Base-by-base conservation (phyloP, 2,888 invertebrate genomes). In the Imbricaverruca yamaguchii region DNA sequence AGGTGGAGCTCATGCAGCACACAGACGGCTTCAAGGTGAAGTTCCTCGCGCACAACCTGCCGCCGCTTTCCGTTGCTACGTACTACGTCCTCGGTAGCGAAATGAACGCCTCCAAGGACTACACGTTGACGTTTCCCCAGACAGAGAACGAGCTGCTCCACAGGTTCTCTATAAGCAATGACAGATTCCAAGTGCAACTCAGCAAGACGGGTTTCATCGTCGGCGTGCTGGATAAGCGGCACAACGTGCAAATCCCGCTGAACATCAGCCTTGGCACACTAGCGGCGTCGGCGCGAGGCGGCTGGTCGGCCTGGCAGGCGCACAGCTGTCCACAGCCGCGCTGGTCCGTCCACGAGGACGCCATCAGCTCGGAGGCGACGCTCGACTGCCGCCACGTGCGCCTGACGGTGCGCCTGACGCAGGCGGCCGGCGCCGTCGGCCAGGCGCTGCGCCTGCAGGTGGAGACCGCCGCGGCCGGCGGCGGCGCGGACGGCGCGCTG, bases 251-350 rank as follows among this genome's bases (percentile, higher is more conserved):
- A 53, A 92, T 93, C 87, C 92, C 93, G 67, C 92, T 94, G 91
- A 55, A 90, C 95, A 80, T 92, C 93, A 84, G 96, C 97, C 86
- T 0, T 94, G 95, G 0, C 97, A 97, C 86, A 91, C 93, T 69
- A 96, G 97, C 83, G 95, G 95, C 0, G 95, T 95, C 86, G 93
- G 94, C 85, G 94, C 95, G 87, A 97, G 97, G 18, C 98, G 99
- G 0, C 98, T 98, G 0, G 99, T 99, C 86, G 85, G 83, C 92
- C 94, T 91, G 92, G 39, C 93, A 95, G 65, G 93, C 92, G 0
- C 85, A 94, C 18, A 91, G 91, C 84, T 91, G 92, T 67, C 84
- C 83, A 80, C 84, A 84, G 83, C 87, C 87, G 67, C 91, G 92
- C 81, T 92, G 97, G 25, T 91, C 95, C 77, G 94, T 97, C 77